A percentile compares a stretch with the other conserved stretches of the same genome.
Conservation (phyloP, 1,140 invertebrate genomes). For the Berghia stephanieae region DNA sequence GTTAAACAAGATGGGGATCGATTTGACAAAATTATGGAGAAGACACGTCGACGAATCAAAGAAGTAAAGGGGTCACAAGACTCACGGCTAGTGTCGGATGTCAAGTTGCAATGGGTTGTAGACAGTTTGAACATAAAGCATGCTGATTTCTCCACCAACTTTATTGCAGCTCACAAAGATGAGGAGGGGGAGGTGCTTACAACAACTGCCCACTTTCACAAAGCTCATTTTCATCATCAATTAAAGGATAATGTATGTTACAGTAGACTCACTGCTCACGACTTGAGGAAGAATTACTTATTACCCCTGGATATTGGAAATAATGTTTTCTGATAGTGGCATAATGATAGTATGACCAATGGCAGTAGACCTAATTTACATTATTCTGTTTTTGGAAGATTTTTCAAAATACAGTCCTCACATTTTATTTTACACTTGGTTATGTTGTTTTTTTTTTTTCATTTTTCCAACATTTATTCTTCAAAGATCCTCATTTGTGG, state of each 20-base stretch:
- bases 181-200: conserved; percentile 59
- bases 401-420: too few relatives aligned
- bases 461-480: too few relatives aligned
- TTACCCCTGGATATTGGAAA: conserved; percentile 51
- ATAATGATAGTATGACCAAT: too few relatives aligned
- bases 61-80: conserved; percentile 54
- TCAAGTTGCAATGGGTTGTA: conserved; percentile 59
- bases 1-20: conserved; percentile 50
- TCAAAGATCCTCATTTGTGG: too few relatives aligned
- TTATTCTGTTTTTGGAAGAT: too few relatives aligned
- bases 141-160: conserved; percentile 61
- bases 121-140: conserved; percentile 51
- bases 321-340: conserved; percentile 28
- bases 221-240: conserved; percentile 59
- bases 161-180: conserved; percentile 57
- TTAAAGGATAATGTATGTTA: conserved; percentile 62
- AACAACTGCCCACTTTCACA: conserved; percentile 63
- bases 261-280: conserved; percentile 51
- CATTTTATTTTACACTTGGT: too few relatives aligned
- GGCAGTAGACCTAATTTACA: too few relatives aligned
- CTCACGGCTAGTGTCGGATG: conserved; percentile 54
- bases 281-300: conserved; percentile 56
- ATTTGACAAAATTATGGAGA: conserved; percentile 48
- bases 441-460: too few relatives aligned
- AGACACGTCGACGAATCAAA: conserved; percentile 52